These are phyloP conservation scores for Protomyctophum bolini DNA, from an alignment of 2,113 vertebrate genomes.

Conservation along the genomic window DNA sequence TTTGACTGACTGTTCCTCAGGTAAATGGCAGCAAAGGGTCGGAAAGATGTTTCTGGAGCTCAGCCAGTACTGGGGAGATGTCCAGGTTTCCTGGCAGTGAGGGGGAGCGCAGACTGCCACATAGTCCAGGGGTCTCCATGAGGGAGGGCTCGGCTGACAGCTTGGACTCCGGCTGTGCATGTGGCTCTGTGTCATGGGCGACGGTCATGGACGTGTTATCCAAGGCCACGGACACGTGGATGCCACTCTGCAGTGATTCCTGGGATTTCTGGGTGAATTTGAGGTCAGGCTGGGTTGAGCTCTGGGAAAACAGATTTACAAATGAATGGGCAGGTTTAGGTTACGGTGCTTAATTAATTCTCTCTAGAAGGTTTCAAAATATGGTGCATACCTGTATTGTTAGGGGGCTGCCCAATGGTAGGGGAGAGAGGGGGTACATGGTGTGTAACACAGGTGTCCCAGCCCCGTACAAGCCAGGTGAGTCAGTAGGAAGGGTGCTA, in stretches of 20 bases:
- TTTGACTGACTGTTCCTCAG: slow-evolving; percentile 58
- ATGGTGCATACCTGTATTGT: slow-evolving; percentile 77
- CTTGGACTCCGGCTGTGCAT: slow-evolving; percentile 46
- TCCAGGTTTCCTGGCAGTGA: slow-evolving; percentile 90
- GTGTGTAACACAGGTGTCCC: slow-evolving; percentile 70
- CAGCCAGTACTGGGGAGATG: slow-evolving; percentile 68
- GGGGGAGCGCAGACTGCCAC: slow-evolving; percentile 77
- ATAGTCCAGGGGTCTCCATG: slow-evolving; percentile 64
- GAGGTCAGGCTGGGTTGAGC: slow-evolving; percentile 66
- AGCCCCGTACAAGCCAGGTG: slow-evolving; percentile 77
- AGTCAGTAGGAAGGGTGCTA: slow-evolving; percentile 62
- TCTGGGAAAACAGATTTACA: slow-evolving; percentile 41
- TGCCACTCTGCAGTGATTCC: slow-evolving; percentile 77
- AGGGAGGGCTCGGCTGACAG: slow-evolving; percentile 47
- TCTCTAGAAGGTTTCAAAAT: neutral
- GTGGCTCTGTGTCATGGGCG: slow-evolving; percentile 71
- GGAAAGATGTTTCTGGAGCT: slow-evolving; percentile 88
- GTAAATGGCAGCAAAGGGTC: slow-evolving; percentile 84
- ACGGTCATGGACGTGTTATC: slow-evolving; percentile 70
- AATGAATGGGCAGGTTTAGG: neutral
- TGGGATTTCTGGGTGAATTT: slow-evolving; percentile 74
- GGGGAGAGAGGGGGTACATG: slow-evolving; percentile 56
- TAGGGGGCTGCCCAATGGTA: slow-evolving; percentile 52
- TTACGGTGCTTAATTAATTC: too few relatives aligned
- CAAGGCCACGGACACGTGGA: slow-evolving; percentile 65